Evolutionary conservation across 2,797 vertebrate species (phyloP).

Genomic region (Euphonia xanthogaster): DNA sequence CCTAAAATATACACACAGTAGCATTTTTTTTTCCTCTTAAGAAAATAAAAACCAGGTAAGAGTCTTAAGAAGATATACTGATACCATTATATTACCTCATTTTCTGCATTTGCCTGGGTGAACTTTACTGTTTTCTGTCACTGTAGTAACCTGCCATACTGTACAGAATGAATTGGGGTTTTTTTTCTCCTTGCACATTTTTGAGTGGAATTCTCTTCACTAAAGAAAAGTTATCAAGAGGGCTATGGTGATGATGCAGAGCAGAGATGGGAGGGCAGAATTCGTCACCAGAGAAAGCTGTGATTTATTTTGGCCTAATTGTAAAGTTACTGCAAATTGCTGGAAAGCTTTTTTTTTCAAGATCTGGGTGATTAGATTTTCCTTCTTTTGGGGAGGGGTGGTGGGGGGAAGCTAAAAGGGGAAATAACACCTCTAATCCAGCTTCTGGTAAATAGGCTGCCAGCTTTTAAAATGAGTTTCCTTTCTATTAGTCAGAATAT

Average conservation of each 20-base stretch:
- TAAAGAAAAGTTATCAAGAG: constrained; percentile 44
- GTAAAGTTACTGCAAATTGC: constrained; percentile 81
- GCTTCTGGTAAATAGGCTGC: constrained; percentile 85
- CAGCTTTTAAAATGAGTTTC: constrained; percentile 86
- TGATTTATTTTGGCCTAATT: constrained; percentile 79
- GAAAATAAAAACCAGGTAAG: background rate
- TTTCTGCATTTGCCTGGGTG: background rate
- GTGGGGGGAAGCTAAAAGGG: constrained; percentile 79
- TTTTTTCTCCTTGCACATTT: background rate
- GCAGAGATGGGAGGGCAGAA: constrained; percentile 49
- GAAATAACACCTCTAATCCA: constrained; percentile 87
- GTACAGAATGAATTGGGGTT: background rate
- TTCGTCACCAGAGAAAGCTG: constrained; percentile 69
- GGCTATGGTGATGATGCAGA: background rate
- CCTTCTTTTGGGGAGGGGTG: constrained; percentile 63
- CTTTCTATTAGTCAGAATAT: constrained; percentile 91
- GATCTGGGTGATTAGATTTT: constrained; percentile 82
- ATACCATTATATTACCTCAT: background rate
- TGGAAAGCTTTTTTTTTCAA: constrained; percentile 79
- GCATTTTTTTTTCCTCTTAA: background rate
- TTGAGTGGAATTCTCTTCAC: constrained; percentile 25
- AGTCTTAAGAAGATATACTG: background rate
- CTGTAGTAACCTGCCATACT: background rate
- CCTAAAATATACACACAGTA: background rate
- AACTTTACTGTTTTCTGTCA: background rate